These are phyloP conservation scores for Lutraria rhynchaena DNA, from an alignment of 1,140 invertebrate genomes.

Conservation along the genomic window DNA sequence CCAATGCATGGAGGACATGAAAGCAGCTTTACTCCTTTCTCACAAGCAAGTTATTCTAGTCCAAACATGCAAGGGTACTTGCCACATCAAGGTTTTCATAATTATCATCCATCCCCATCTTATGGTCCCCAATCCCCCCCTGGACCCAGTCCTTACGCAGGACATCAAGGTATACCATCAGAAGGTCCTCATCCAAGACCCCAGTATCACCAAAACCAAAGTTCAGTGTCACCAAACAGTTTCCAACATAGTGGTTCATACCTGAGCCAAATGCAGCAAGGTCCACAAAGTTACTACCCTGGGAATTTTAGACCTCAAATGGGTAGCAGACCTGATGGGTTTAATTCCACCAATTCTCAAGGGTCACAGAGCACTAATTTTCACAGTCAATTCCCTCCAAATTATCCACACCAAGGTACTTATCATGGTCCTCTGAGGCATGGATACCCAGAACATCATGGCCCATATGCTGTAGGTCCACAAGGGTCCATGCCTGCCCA, in stretches of 20 bases:
- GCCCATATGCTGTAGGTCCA: conserved; percentile 26
- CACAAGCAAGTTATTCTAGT: conserved; percentile 14
- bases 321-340: background rate
- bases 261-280: conserved; percentile 17
- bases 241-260: conserved; percentile 22
- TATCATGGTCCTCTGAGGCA: conserved; percentile 32
- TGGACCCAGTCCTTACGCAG: conserved; percentile 18
- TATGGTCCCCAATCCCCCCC: background rate
- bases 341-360: background rate
- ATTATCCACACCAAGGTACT: conserved; percentile 13
- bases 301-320: conserved; percentile 20
- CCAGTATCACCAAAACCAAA: conserved; percentile 28
- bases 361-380: conserved; percentile 20
- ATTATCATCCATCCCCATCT: conserved; percentile 11
- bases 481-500: background rate
- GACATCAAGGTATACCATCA: conserved; percentile 8
- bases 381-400: conserved; percentile 2
- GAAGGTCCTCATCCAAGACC: conserved; percentile 16
- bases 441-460: conserved; percentile 30
- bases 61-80: conserved; percentile 32
- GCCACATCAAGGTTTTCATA: conserved; percentile 43
- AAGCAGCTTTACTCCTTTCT: conserved; percentile 27
- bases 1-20: background rate
- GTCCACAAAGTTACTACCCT: background rate
- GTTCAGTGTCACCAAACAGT: conserved; percentile 50